Conservation (phyloP, 2,113 vertebrate species). For the Phainopepla nitens region DNA sequence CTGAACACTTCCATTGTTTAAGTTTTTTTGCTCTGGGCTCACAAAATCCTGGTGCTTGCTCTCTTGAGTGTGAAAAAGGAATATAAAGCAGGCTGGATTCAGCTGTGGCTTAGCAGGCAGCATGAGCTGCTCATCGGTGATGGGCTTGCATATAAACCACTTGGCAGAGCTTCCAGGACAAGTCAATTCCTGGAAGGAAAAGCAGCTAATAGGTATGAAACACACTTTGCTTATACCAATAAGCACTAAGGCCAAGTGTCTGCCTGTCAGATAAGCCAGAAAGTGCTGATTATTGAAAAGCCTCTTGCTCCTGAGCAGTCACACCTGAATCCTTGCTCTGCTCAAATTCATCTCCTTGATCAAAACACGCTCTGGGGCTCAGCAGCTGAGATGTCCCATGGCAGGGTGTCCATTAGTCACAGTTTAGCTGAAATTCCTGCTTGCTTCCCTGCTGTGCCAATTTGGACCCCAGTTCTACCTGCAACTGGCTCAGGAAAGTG, state of each 20-base stretch:
- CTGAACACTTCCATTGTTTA: conserved; percentile 43
- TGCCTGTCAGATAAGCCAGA: neutral
- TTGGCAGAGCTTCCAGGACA: neutral
- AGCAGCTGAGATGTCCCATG: neutral
- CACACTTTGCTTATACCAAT: neutral
- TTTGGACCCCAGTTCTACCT: neutral
- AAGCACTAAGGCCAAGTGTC: neutral
- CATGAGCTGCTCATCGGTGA: neutral
- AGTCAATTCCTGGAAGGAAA: neutral
- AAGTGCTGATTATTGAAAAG: neutral
- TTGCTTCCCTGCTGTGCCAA: neutral
- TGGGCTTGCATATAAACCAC: neutral
- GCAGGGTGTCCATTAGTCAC: neutral
- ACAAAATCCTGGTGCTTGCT: neutral
- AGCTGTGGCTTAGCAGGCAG: neutral
- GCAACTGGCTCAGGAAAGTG: neutral
- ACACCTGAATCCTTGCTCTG: neutral
- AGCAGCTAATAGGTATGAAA: neutral
- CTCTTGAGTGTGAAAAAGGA: neutral
- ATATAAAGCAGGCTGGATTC: neutral
- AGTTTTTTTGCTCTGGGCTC: neutral
- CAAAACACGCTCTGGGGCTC: neutral
- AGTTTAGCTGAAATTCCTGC: neutral
- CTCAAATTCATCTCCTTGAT: neutral
- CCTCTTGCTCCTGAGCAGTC: neutral